A percentile compares a stretch with the other conserved stretches of the same genome.
Conservation (phyloP, 2,888 invertebrate genomes). For the Keiferia lycopersicella region DNA sequence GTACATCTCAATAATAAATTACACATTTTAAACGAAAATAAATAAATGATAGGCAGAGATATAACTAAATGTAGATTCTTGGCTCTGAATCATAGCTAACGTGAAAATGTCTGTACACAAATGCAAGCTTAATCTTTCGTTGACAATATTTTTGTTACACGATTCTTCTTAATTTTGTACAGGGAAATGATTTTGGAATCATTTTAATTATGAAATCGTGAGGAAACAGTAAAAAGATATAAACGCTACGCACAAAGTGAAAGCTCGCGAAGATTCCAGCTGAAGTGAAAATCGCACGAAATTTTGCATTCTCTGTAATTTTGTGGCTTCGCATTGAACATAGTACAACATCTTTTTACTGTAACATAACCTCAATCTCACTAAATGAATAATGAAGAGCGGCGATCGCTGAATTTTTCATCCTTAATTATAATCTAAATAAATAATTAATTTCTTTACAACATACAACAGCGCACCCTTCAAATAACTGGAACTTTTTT, state of each 20-base stretch:
- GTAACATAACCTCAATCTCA: constrained; percentile 15
- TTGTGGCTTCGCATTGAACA: neutral
- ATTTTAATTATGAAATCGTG: neutral
- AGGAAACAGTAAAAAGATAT: neutral
- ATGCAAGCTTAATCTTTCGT: constrained; percentile 19
- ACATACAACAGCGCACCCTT: constrained; percentile 44
- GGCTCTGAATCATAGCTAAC: constrained; percentile 44
- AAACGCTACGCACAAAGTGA: neutral
- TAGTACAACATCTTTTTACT: constrained; percentile 11
- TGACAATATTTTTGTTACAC: constrained; percentile 11
- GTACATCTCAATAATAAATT: constrained; percentile 36
- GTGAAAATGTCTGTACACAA: constrained; percentile 25
- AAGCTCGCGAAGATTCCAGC: neutral
- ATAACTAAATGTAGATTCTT: constrained; percentile 43
- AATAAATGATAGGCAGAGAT: constrained; percentile 35
- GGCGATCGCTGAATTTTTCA: constrained; percentile 5
- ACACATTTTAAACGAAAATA: constrained; percentile 38
- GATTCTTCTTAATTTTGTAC: constrained; percentile 1
- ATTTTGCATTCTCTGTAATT: neutral
- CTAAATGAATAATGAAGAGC: constrained; percentile 5
- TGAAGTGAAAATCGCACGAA: neutral
- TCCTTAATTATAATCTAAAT: constrained; percentile 35
- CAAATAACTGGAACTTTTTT: constrained; percentile 37
- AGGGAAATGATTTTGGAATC: constrained; percentile 10
- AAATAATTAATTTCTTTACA: constrained; percentile 61